Base-by-base conservation (phyloP, 2,888 invertebrate genomes). In the Diplolepis rosae region DNA sequence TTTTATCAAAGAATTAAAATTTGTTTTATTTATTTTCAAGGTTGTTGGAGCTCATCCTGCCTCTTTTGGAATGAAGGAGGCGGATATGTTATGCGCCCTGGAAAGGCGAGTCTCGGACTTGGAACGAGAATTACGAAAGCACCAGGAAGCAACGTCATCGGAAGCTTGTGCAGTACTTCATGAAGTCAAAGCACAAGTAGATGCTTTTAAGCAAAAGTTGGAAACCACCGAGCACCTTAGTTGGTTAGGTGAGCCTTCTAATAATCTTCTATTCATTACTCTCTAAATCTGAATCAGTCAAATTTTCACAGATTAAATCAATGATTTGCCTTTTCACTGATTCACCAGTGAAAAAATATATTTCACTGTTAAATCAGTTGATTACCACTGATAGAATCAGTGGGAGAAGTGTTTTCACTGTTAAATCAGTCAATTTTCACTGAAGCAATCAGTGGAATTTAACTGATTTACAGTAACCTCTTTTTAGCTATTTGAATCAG, bases 191-290 rank as follows among this genome's bases (percentile, higher is more conserved):
- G 88, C 88, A 68, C 91, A 92, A 83, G 91, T 92, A 75, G 91
- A 92, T 78, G 90, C 89, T 50, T 91, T 93, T 83, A 89, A 91
- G 80, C 90, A 90, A 80, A 92, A 92, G 83, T 88, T 93, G 78
- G 92, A 93, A 83, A 92, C 91, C 27, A 91, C 91, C 69, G 92
- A 92, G 83, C 91, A 91, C 83, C 90, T 92, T 80, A 92, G 91
- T 86, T 92, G 92, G 92, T 89, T 92, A 77, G 92, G 92, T 92
- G 85, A 90, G 90, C 82, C 48, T n/a, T 5, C 5, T n/a, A 24
- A 18, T 0, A 27, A 22, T 35, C 28, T 28, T 28, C 15, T 13
- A 18, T 2, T n/a, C n/a, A n/a, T n/a, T n/a, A n/a, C n/a, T n/a
- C n/a, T n/a, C n/a, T n/a, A n/a, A n/a, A n/a, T n/a, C n/a, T n/a